Conservation (phyloP, 2,113 vertebrate species). For the Mormoops blainvillei region DNA sequence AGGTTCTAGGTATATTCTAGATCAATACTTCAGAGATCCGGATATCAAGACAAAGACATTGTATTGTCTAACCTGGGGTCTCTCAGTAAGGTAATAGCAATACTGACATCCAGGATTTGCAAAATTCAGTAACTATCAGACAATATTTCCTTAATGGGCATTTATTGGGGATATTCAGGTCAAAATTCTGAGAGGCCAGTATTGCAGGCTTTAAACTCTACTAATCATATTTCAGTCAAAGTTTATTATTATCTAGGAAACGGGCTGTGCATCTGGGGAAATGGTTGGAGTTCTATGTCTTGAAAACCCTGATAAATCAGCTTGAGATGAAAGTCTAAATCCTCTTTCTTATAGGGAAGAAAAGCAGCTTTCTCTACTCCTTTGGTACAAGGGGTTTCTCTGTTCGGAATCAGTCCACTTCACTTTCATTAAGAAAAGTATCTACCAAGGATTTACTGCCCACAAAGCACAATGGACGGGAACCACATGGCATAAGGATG, state of each 20-base stretch:
- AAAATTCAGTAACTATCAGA: neutral
- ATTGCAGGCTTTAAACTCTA: neutral
- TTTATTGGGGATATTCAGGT: neutral
- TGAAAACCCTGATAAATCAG: neutral
- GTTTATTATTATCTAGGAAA: neutral
- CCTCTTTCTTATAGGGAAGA: neutral
- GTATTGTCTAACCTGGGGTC: neutral
- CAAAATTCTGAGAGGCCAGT: neutral
- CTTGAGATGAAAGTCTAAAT: neutral
- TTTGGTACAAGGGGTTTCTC: neutral
- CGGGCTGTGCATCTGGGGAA: neutral
- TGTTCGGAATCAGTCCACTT: neutral
- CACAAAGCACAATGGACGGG: neutral
- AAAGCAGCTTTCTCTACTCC: neutral
- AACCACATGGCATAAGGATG: neutral
- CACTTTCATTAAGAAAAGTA: conserved; percentile 24
- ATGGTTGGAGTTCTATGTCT: neutral
- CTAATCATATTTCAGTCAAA: neutral
- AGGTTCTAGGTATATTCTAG: neutral
- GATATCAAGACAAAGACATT: neutral
- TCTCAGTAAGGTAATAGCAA: neutral
- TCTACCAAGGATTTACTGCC: neutral
- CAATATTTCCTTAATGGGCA: neutral
- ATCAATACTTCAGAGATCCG: neutral
- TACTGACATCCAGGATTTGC: neutral